Evolutionary conservation across 2,888 invertebrate species (phyloP), one percentile per base, ranked within the genome.

Genomic region (Eupithecia vulgata): DNA sequence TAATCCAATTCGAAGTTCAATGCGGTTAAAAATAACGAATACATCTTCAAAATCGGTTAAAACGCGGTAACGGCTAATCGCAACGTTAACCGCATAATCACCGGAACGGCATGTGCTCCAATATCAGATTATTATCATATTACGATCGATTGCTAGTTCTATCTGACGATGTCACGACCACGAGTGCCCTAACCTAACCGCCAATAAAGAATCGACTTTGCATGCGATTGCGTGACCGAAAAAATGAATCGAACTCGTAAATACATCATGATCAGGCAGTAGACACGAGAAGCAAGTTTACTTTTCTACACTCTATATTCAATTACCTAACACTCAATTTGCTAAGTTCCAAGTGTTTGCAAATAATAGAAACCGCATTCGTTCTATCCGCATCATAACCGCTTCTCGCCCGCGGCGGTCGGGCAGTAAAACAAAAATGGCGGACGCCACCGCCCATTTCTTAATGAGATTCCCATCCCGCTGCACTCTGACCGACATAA

Each of bases 401-500:
- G 40, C 65, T 64, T 37, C n/a, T 37, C 65, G 65, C 65, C 65
- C 65, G 40, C 21, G 65, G 65, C 65, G 21, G n/a, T 65, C 21
- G 25, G 65, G 65, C 65, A 65, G 65, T 65, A 65, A 65, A 65
- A 87, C 82, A 81, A 87, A 88, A 89, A 89, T 86, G 83, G 88
- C 87, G 82, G 87, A 85, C 88, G 88, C 91, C 87, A 77, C 85
- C 92, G 91, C 94, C 94, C 91, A 90, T 86, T 88, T 90, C 88
- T 91, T 94, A 94, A 94, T 94, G 93, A 94, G 93, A 91, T 94
- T 94, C 90, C 88, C 90, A 88, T 91, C 88, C 88, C 84, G 88
- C 88, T 94, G 94, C 94, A 94, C 94, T 94, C 92, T 93, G 94
- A 94, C 94, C 94, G 92, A 92, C 88, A 91, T 94, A 93, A 94